phyloP scores from a whole-genome alignment of 2,888 invertebrate species.

The Acrobasis repandana region DNA sequence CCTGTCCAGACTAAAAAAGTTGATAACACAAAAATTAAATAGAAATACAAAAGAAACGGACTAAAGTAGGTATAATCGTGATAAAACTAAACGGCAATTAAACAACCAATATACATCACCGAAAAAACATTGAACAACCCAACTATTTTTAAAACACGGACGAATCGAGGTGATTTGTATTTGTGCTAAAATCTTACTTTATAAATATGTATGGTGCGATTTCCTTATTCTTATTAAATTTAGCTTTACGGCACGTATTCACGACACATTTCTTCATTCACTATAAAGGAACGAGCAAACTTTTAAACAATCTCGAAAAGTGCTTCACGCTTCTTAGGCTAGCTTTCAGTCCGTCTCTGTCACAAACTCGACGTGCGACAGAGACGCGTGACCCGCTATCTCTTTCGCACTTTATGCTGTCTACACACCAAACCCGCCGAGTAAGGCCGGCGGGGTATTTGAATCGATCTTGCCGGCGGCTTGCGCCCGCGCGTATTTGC shows the following conservation, averaged over 20 bases:
- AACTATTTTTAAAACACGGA: neutral
- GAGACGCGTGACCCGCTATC: too few relatives aligned
- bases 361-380: too few relatives aligned
- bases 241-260: neutral
- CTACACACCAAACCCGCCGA: too few relatives aligned
- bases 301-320: too few relatives aligned
- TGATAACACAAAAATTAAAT: neutral
- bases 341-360: too few relatives aligned
- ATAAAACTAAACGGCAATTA: neutral
- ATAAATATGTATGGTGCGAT: neutral
- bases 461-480: too few relatives aligned
- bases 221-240: conserved; percentile 6
- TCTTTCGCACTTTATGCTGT: too few relatives aligned
- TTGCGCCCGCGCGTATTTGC: too few relatives aligned
- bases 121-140: neutral
- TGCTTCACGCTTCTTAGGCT: too few relatives aligned
- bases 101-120: neutral
- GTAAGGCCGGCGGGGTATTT: too few relatives aligned
- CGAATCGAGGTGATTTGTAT: neutral
- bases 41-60: neutral
- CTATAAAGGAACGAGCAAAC: too few relatives aligned
- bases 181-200: neutral
- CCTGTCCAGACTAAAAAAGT: neutral
- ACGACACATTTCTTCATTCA: too few relatives aligned
- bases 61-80: neutral